These are phyloP conservation scores for Anoplopoma fimbria DNA, from an alignment of 2,113 vertebrate species.

Conservation along the genomic window DNA sequence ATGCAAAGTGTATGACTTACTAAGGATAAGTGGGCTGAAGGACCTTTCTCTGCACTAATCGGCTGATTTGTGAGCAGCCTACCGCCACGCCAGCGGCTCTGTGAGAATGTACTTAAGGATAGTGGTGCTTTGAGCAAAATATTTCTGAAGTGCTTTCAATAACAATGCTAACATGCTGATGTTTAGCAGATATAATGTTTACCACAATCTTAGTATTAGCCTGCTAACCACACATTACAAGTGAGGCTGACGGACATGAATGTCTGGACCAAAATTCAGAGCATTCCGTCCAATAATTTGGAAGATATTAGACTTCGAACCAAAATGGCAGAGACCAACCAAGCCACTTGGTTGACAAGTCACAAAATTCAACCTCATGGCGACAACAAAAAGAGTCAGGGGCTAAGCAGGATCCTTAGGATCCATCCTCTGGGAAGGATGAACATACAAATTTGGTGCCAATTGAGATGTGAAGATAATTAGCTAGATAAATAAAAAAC, in stretches of 20 bases:
- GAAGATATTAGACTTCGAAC: background rate
- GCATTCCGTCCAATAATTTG: background rate
- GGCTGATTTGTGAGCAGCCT: constrained; percentile 13
- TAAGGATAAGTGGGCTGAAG: constrained; percentile 15
- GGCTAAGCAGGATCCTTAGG: background rate
- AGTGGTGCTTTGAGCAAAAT: background rate
- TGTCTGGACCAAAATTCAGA: background rate
- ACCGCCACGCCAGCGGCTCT: background rate
- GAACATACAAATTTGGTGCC: background rate
- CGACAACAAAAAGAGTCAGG: background rate
- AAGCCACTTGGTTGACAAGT: background rate
- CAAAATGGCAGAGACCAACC: background rate
- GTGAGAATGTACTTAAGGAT: background rate
- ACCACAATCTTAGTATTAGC: background rate
- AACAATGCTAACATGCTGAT: background rate
- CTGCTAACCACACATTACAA: background rate
- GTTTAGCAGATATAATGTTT: background rate
- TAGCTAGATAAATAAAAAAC: background rate
- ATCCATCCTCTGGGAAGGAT: background rate
- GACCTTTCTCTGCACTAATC: background rate
- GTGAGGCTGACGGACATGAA: background rate
- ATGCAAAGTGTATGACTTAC: constrained; percentile 39
- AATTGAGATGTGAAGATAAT: background rate
- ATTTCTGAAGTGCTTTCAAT: background rate
- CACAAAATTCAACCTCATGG: background rate